Conservation (phyloP, 1,140 invertebrate species). For the Eumeta japonica region DNA sequence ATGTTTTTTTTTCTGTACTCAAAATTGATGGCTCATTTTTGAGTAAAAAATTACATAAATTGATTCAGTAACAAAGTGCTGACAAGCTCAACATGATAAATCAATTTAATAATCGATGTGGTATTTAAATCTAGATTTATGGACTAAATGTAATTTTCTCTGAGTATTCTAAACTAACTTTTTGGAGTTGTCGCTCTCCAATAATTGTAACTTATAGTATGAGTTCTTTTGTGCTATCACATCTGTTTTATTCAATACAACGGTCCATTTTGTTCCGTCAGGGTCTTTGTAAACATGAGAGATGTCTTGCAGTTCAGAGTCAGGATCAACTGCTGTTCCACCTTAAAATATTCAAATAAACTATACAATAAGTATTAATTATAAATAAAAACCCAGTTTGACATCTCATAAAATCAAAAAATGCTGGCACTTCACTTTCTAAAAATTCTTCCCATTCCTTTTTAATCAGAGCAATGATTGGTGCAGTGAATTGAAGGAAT, state of each 20-base stretch:
- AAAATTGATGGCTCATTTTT: too few relatives aligned
- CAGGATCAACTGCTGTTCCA: conserved; percentile 87
- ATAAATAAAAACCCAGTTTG: not conserved
- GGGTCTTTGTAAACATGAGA: conserved; percentile 76
- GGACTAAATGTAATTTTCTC: too few relatives aligned
- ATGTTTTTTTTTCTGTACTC: too few relatives aligned
- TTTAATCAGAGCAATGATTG: not conserved
- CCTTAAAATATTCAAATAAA: conserved; percentile 31
- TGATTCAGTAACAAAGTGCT: too few relatives aligned
- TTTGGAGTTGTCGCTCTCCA: conserved; percentile 71
- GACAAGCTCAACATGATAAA: too few relatives aligned
- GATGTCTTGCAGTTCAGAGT: conserved; percentile 74
- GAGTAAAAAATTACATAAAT: too few relatives aligned
- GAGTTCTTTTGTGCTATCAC: conserved; percentile 86
- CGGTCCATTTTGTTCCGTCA: conserved; percentile 68
- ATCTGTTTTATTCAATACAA: conserved; percentile 82
- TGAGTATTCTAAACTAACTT: conserved; percentile 61
- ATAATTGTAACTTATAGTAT: conserved; percentile 91
- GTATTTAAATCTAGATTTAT: too few relatives aligned
- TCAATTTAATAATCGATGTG: too few relatives aligned
- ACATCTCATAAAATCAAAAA: not conserved
- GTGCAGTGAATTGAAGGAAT: not conserved
- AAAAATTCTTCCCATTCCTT: not conserved
- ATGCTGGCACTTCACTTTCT: too few relatives aligned
- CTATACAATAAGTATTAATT: conserved; percentile 4